Base-by-base conservation (phyloP, 2,888 invertebrate genomes). In the Argyra leucocephala region DNA sequence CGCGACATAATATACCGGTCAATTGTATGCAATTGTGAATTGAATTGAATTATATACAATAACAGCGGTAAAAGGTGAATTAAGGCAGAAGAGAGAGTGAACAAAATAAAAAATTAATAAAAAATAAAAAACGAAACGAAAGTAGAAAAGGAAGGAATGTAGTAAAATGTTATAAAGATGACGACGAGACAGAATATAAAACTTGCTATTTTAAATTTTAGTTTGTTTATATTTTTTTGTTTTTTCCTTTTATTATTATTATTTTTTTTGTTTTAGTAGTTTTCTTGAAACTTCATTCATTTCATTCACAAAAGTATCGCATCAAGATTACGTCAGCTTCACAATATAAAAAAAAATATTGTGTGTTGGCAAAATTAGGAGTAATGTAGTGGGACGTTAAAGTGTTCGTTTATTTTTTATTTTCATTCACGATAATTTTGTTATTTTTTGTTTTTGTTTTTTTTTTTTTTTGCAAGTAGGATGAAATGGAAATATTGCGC, bases 211-310 rank as follows among this genome's bases (percentile, higher is more conserved):
- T 48, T 18, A 31, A 31, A 31, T 31, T 10, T 5, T 7, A 7
- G 31, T 31, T 31, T 31, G 31, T 31, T 31, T 31, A 31, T 5
- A 31, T 31, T 31, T 31, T 31, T 31, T 31, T 31, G 31, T 31
- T 31, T 31, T 31, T 31, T 7, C 31, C 10, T 10, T 7, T 5
- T 31, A 31, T 7, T 31, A 7, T 31, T 31, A 31, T 31, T 26
- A 26, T 26, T 31, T 31, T 31, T 31, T 31, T 31, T 31, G n/a
- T n/a, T n/a, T n/a, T n/a, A 31, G 7, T 7, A 7, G 3, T 48
- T 48, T 48, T 48, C n/a, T 48, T 18, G n/a, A 48, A 48, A 48
- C 48, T 48, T 48, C 48, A 48, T 48, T 48, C 48, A 48, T 48
- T 48, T n/a, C n/a, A n/a, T n/a, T n/a, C n/a, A n/a, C n/a, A 18